Evolutionary conservation across 2,797 vertebrate genomes (phyloP), one percentile per base, ranked within the genome.

Genomic region (Rhinatrema bivittatum): DNA sequence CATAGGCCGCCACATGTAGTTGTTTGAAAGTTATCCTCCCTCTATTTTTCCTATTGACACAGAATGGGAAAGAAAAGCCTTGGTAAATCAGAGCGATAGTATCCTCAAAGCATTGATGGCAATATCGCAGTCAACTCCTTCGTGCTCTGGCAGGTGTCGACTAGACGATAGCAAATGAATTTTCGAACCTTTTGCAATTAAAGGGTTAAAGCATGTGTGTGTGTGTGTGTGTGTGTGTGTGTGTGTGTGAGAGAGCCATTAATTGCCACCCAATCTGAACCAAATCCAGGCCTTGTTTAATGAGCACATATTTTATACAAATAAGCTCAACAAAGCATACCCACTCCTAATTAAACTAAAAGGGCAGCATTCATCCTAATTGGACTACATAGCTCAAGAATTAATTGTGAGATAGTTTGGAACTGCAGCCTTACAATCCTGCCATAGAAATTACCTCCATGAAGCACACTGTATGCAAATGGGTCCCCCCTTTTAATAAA

Each of bases 221-320:
- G 50, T 42, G 40, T 61, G 58, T 75, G 72, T 74, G 65, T n/a
- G n/a, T n/a, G n/a, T n/a, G n/a, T n/a, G 49, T 55, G 50, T 60
- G 50, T 42, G 40, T 61, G 58, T 75, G 72, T 74, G 65, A 80
- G 67, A 64, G 19, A 30, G 46, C 28, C 36, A 62, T 68, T 57
- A n/a, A n/a, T n/a, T n/a, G 58, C 20, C 49, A 46, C n/a, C 78
- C 69, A 78, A 78, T 74, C 72, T 72, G 78, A 83, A 75, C 43
- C 53, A 50, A 54, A 65, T 78, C 75, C 76, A 81, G 70, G 50
- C 56, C 63, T 60, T 50, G 37, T 81, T 81, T 82, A 85, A 81
- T 75, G 76, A 82, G 74, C 74, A 79, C 60, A 58, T 83, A 85
- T 77, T 84, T 81, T 76, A 76, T 62, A 78, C 75, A 83, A 82